phyloP scores from a whole-genome alignment of 92 coral and sea anemone species.

The Muricea muricata region DNA sequence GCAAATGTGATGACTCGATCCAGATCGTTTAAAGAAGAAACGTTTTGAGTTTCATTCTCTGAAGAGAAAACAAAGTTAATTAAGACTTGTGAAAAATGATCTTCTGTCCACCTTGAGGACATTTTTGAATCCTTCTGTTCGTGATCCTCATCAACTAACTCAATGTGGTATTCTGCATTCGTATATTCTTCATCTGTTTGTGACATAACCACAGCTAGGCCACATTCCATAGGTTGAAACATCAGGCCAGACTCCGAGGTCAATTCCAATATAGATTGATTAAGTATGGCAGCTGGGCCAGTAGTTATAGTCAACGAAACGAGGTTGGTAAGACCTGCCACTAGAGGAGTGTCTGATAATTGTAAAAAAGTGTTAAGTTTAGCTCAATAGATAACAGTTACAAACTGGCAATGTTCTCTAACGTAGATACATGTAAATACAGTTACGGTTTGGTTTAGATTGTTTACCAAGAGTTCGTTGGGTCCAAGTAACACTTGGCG shows the following conservation, averaged over 20 bases:
- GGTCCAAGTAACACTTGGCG: constrained; percentile 79
- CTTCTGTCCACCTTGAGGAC: constrained; percentile 1
- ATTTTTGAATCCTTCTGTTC: neutral
- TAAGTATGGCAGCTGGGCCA: constrained; percentile 92
- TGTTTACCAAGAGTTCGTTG: constrained; percentile 67
- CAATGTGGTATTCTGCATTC: constrained; percentile 40
- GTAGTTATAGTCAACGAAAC: constrained; percentile 75
- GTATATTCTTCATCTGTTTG: constrained; percentile 69
- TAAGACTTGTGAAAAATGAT: too few species aligned
- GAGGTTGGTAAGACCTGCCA: constrained; percentile 79
- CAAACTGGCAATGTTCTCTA: too few species aligned
- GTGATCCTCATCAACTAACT: neutral
- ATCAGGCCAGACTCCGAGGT: constrained; percentile 71
- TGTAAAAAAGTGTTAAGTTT: too few species aligned
- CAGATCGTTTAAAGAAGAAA: too few species aligned
- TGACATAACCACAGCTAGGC: constrained; percentile 72
- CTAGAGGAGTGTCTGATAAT: constrained; percentile 65
- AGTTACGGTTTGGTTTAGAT: neutral
- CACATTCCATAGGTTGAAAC: constrained; percentile 71
- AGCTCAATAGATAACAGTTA: too few species aligned
- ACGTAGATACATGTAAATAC: too few species aligned
- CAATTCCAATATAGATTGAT: constrained; percentile 76
- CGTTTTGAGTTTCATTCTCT: too few species aligned
- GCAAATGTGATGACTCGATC: too few species aligned
- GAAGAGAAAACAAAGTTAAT: too few species aligned